phyloP scores from a whole-genome alignment of 2,888 invertebrate genomes.

The Chironomus tentans region DNA sequence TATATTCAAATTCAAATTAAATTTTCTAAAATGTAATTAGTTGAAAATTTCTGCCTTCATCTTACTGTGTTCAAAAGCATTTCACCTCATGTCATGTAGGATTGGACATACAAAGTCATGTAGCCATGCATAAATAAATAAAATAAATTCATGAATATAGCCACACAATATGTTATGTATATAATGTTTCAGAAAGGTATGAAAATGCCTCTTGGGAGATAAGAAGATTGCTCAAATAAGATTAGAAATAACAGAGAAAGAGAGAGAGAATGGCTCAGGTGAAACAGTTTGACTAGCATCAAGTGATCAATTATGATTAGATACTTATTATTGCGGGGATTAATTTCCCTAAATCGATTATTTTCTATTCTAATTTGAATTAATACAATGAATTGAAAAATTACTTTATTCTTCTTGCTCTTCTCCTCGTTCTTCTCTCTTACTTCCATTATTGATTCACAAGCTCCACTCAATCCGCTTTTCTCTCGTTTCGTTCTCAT shows the following conservation, averaged over 20 bases:
- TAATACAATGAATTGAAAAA: background rate
- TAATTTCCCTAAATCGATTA: constrained; percentile 3
- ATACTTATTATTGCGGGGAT: background rate
- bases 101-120: too few species aligned
- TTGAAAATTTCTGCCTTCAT: background rate
- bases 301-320: constrained; percentile 12
- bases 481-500: too few species aligned
- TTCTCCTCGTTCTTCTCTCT: background rate
- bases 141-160: too few species aligned
- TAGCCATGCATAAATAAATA: too few species aligned
- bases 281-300: constrained; percentile 2
- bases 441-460: background rate
- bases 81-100: background rate
- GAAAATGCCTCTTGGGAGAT: background rate
- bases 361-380: background rate
- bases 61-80: background rate
- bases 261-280: background rate
- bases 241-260: background rate
- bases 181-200: background rate
- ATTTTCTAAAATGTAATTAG: background rate
- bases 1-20: background rate
- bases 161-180: background rate
- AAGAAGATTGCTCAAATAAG: constrained; percentile 10
- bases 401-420: background rate
- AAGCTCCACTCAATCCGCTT: background rate